Base-by-base conservation (phyloP, 2,888 invertebrate species). In the Plebejus anna region DNA sequence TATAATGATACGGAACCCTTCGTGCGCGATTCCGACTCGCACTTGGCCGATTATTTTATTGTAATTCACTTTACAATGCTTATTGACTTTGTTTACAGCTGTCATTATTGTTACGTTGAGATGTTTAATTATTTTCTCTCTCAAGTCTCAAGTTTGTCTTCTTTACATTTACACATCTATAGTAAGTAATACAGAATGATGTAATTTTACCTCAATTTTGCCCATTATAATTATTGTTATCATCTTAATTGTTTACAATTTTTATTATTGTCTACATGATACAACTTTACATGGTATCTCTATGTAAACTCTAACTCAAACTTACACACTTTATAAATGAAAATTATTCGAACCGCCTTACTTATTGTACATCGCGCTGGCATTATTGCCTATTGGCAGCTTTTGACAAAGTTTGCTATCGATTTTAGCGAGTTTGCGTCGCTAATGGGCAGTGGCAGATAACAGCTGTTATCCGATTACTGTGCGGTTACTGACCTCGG, bases 401-500 rank as follows among this genome's bases (percentile, higher is more conserved):
- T 66, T 66, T 32, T 32, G 32, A 5, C 66, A 13, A 36, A 11
- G 28, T 61, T 61, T 16, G 11, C 1, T 11, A 47, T 72, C 47
- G 72, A 13, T 47, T 42, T 71, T 72, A 72, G 47, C 72, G 22
- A 47, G 22, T 11, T 6, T 32, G 55, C 55, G 55, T 32, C 73
- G 13, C 32, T 55, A 73, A 73, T 55, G 55, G 47, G 32, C 66
- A 36, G 66, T 66, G 66, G 16, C 66, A 66, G 36, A 66, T 73
- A 28, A 73, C 32, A 73, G 32, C 16, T 42, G 73, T 73, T 73
- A 73, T 73, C 73, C 55, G 73, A 73, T 72, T 42, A 71, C 42
- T 36, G 72, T 47, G 72, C 72, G 73, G 73, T 55, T 55, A 32
- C 3, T 73, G 73, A 73, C 22, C 73, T 36, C 32, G 73, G 73